Evolutionary conservation across 2,113 vertebrate species (phyloP).

Genomic region (Sebastes schlegelii): DNA sequence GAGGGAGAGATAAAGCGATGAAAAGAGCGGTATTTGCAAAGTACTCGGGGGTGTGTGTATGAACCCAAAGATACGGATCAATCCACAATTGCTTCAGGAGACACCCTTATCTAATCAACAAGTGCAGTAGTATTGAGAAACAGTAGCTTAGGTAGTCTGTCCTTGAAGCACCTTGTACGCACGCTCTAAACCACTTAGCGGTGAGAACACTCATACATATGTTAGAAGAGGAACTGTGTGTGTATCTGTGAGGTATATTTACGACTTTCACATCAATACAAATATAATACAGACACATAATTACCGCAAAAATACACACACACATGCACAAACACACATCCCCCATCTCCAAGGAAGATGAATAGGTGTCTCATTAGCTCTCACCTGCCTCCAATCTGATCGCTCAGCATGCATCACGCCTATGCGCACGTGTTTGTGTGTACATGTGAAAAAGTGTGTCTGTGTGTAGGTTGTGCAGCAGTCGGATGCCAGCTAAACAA

Average conservation of each 20-base stretch:
- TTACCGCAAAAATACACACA: background rate
- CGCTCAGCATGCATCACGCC: conserved; percentile 56
- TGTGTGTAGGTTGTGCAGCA: conserved; percentile 36
- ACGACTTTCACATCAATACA: conserved; percentile 20
- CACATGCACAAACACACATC: conserved; percentile 4
- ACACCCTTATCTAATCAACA: conserved; percentile 71
- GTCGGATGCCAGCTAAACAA: conserved; percentile 51
- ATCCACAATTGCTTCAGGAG: conserved; percentile 63
- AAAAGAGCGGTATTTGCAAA: conserved; percentile 38
- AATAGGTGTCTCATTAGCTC: conserved; percentile 72
- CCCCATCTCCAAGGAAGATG: conserved; percentile 32
- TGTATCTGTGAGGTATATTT: conserved; percentile 10
- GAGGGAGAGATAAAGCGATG: background rate
- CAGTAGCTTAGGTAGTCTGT: conserved; percentile 54
- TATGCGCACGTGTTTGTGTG: conserved; percentile 24
- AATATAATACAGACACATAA: background rate
- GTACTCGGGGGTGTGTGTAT: conserved; percentile 38
- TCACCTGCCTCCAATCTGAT: conserved; percentile 58
- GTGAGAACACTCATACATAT: conserved; percentile 23
- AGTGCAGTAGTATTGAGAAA: conserved; percentile 43
- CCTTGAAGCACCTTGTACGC: conserved; percentile 67
- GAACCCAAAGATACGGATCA: conserved; percentile 60
- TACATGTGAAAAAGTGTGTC: conserved; percentile 6
- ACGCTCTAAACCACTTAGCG: conserved; percentile 38
- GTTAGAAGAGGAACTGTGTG: conserved; percentile 11